Evolutionary conservation across 1,140 invertebrate genomes (phyloP).

Genomic region (Tetragonula clypearis): DNA sequence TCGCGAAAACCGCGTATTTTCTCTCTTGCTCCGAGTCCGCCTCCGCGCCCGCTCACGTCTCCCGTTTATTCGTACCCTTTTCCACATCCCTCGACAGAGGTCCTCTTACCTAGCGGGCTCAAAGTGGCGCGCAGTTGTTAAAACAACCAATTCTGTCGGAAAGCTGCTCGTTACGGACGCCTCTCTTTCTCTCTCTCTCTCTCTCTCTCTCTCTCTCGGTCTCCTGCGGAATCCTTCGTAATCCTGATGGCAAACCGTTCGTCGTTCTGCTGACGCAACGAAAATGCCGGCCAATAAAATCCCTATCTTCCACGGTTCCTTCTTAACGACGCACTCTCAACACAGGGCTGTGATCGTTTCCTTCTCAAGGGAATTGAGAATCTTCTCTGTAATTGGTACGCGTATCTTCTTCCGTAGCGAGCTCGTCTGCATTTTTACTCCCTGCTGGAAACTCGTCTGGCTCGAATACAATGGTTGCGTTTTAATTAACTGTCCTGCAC

Average conservation of each 20-base stretch:
- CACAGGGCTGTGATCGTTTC: background rate
- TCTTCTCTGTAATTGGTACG: background rate
- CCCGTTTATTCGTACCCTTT: background rate
- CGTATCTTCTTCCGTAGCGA: background rate
- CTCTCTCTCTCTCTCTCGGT: constrained; percentile 31
- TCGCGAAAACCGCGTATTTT: constrained; percentile 62
- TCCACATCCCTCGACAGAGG: constrained; percentile 22
- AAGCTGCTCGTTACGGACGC: constrained; percentile 58
- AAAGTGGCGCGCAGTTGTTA: constrained; percentile 69
- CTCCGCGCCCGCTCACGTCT: background rate
- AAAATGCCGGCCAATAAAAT: constrained; percentile 44
- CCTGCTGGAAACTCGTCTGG: background rate
- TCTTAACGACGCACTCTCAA: background rate
- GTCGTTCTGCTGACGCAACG: constrained; percentile 40
- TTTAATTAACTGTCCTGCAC: constrained; percentile 4
- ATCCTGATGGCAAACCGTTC: constrained; percentile 57
- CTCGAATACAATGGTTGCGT: background rate
- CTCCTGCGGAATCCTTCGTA: constrained; percentile 46
- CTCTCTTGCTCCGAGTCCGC: constrained; percentile 7
- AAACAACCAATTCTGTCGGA: constrained; percentile 70
- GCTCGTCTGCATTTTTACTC: background rate
- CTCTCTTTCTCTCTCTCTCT: constrained; percentile 29
- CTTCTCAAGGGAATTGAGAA: background rate
- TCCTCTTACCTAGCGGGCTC: constrained; percentile 51
- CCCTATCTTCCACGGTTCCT: background rate